A percentile compares a stretch with the other conserved stretches of the same genome.
phyloP scores from a whole-genome alignment of 2,113 vertebrate species.

The Pantherophis guttatus region DNA sequence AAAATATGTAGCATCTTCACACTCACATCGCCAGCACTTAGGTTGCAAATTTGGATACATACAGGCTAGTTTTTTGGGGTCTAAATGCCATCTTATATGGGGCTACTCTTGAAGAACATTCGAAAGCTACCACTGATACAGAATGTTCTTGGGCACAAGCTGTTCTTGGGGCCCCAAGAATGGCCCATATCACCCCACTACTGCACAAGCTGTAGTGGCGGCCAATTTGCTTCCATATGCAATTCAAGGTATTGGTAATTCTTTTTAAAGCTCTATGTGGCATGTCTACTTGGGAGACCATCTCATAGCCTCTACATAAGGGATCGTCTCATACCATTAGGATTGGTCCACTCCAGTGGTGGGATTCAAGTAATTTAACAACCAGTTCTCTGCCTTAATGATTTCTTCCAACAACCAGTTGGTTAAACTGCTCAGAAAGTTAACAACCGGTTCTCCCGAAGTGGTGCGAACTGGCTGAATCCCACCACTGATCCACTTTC shows the following conservation, averaged over 20 bases:
- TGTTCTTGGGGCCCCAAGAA: background rate
- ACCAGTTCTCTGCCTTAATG: too few relatives aligned
- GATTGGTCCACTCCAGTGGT: background rate
- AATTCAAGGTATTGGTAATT: background rate
- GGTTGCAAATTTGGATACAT: too few relatives aligned
- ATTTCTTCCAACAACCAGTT: too few relatives aligned
- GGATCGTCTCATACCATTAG: background rate
- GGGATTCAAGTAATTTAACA: too few relatives aligned
- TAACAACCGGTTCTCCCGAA: too few relatives aligned
- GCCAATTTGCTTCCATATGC: background rate
- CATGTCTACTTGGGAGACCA: background rate
- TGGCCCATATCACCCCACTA: background rate
- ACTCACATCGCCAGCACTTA: too few relatives aligned
- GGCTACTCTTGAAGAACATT: background rate
- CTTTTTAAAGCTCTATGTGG: background rate
- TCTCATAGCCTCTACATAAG: background rate
- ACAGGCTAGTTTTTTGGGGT: too few relatives aligned
- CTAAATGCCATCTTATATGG: background rate
- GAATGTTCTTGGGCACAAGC: background rate
- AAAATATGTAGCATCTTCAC: too few relatives aligned
- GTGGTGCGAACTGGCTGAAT: too few relatives aligned
- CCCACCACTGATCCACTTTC: background rate
- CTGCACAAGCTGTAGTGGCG: background rate
- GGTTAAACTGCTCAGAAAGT: too few relatives aligned
- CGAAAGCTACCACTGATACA: background rate